A percentile compares a stretch with the other conserved stretches of the same genome.
These are phyloP conservation scores for Alosa alosa DNA, from an alignment of 2,113 vertebrate species.

Conservation along the genomic window DNA sequence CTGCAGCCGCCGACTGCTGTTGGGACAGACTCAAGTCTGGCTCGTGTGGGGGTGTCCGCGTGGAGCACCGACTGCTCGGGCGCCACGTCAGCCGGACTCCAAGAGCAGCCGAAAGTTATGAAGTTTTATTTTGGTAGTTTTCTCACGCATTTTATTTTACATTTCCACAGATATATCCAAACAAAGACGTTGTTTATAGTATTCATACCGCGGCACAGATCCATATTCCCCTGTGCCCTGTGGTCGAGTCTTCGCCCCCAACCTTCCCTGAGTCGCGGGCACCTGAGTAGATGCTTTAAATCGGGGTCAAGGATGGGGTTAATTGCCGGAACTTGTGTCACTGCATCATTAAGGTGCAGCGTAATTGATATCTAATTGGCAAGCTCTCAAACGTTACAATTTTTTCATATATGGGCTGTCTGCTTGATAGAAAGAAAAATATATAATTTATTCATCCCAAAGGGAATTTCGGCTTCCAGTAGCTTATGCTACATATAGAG, in stretches of 20 bases:
- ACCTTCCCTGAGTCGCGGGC: background rate
- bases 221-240: background rate
- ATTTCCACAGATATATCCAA: background rate
- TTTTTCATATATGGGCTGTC: too few species aligned
- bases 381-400: background rate
- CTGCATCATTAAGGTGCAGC: background rate
- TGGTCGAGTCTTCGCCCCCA: background rate
- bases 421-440: too few species aligned
- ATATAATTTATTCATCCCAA: too few species aligned
- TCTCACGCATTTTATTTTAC: background rate
- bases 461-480: too few species aligned
- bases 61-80: background rate
- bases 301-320: background rate
- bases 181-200: background rate
- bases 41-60: background rate
- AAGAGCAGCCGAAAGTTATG: background rate
- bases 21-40: constrained; percentile 9
- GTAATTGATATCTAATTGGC: background rate
- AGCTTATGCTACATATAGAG: too few species aligned
- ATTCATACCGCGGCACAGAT: background rate
- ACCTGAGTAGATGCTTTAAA: background rate
- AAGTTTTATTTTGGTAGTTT: background rate
- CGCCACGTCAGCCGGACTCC: constrained; percentile 1
- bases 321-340: background rate
- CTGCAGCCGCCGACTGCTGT: background rate